phyloP scores from a whole-genome alignment of 1,140 invertebrate genomes.

The Coenobita brevimanus region DNA sequence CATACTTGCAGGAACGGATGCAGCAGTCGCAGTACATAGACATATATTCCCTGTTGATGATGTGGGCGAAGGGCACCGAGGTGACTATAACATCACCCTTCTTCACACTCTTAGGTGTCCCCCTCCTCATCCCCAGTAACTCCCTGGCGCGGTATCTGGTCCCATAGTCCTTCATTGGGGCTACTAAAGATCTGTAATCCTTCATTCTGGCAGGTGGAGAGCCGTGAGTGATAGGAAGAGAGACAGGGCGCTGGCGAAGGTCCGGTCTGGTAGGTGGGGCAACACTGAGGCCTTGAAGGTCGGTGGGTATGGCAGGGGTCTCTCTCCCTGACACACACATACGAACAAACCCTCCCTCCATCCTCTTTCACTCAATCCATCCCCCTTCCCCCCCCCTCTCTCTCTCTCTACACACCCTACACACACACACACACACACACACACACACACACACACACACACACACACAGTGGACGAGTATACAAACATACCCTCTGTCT shows the following conservation, averaged over 20 bases:
- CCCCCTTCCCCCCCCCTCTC: neutral
- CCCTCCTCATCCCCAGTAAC: neutral
- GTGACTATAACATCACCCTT: conserved; percentile 24
- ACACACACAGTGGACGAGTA: neutral
- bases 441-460: neutral
- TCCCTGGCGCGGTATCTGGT: neutral
- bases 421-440: neutral
- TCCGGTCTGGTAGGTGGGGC: too few relatives aligned
- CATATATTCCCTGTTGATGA: conserved; percentile 7
- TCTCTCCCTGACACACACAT: too few relatives aligned
- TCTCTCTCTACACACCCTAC: conserved; percentile 1
- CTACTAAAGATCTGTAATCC: too few relatives aligned
- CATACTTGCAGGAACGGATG: conserved; percentile 9
- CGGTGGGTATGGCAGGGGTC: too few relatives aligned
- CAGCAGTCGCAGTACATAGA: conserved; percentile 33
- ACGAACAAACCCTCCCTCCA: too few relatives aligned
- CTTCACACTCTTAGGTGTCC: neutral
- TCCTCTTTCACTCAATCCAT: too few relatives aligned
- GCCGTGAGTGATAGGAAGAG: too few relatives aligned
- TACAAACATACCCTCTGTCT: too few relatives aligned
- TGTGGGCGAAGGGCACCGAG: conserved; percentile 36
- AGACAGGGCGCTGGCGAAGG: too few relatives aligned
- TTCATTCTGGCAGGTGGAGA: too few relatives aligned
- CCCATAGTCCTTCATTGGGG: neutral
- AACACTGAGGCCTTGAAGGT: too few relatives aligned